Base-by-base conservation (phyloP, 1,140 invertebrate genomes). In the Procambarus virginalis region DNA sequence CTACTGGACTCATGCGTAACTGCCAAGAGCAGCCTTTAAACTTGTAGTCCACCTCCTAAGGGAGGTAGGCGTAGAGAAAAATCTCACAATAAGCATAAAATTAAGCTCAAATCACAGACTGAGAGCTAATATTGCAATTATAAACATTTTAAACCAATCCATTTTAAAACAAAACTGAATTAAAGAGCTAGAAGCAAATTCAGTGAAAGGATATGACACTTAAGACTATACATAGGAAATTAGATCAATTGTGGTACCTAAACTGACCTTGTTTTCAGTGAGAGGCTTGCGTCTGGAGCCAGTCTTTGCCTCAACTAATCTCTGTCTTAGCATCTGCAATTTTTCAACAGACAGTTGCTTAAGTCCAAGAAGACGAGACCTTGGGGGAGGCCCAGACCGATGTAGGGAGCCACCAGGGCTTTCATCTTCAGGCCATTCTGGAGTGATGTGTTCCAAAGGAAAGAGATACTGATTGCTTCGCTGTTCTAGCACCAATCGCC, bases 301-400 rank as follows among this genome's bases (percentile, higher is more conserved):
- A 75, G 88, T 91, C 93, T 95, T 95, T 89, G 95, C 94, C 93
- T 96, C 95, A 10, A 95, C 95, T n/a, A 97, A 93, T 70, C 96
- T 95, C 93, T 96, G 95, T 92, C 95, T 95, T 3, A 96, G 93
- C 81, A 94, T 95, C 55, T 95, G 94, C 68, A 96, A 93, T 93
- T 96, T 96, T 91, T 96, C 96, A 0, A 96, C 95, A 5, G 96
- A 96, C 68, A 96, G 93, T 92, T 96, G 95, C 92, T 96, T 96
- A 2, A 96, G 93, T 86, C 95, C 95, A 91, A 95, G 94, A 2
- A 96, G 93, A 78, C 95, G 94, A 34, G 96, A 95, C 79, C 95
- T 94, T 5, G 95, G 94, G 45, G 94, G 93, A 73, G 95, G 91
- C 14, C 82, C 86, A 2, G 89, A 84, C 46, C 91, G 81, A 55